Evolutionary conservation across 2,113 vertebrate genomes (phyloP), one percentile per base, ranked within the genome.

Genomic region (Epinephelus lanceolatus): DNA sequence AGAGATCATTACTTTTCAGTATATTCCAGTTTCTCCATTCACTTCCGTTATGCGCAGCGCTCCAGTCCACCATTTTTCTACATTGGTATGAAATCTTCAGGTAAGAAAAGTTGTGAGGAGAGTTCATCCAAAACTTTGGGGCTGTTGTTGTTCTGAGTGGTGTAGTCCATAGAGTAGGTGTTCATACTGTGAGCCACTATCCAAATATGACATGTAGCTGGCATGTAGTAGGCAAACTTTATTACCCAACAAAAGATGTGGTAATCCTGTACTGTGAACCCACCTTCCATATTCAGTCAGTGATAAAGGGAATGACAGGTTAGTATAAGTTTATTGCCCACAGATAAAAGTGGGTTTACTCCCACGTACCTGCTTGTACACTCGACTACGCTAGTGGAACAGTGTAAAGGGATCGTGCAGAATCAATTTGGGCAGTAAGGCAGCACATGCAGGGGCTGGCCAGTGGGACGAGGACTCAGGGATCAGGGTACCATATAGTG

Each of bases 351-450:
- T 47, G 59, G 37, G 42, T 76, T 59, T 40, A 45, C 30, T 65
- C 74, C 70, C 52, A 68, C 15, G 5, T 80, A 55, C 66, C 86
- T 88, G 86, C 73, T 69, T 73, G 61, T 76, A 81, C 76, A 76
- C 65, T 52, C 23, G 13, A 77, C 83, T 85, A 76, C 40, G 18
- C 83, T 86, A 83, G 59, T 81, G 83, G 83, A 85, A 77, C 71
- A 57, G 68, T 80, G 88, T 90, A 88, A 92, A 87, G 88, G 90
- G 89, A 80, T 87, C 89, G 89, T 94, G 93, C 92, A 93, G 91
- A 88, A 86, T 89, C 67, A 78, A 53, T 85, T 56, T 77, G 86
- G 83, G 79, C 83, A 75, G 71, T 87, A 84, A 87, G 88, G 91
- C 90, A 88, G 83, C 77, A 89, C 93, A 94, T 93, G 92, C 93